A percentile compares a stretch with the other conserved stretches of the same genome.
These are phyloP conservation scores for Tinea pellionella DNA, from an alignment of 2,888 invertebrate genomes.

Conservation along the genomic window DNA sequence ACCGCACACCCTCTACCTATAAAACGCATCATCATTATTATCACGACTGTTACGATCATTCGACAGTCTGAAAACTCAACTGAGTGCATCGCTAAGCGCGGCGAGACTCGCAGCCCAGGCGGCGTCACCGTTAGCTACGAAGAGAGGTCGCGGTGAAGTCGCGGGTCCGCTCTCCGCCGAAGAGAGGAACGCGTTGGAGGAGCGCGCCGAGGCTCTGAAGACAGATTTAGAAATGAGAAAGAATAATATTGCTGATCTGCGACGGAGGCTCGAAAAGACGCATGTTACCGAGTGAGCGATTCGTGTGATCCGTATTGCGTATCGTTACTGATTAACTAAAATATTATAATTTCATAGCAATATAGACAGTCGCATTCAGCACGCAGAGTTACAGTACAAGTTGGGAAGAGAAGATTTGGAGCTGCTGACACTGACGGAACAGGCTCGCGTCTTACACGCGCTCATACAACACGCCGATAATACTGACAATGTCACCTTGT, in stretches of 20 bases:
- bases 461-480: conserved; percentile 75
- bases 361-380: conserved; percentile 89
- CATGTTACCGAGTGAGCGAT: conserved; percentile 87
- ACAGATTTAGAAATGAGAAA: conserved; percentile 83
- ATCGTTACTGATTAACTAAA: no score
- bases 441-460: conserved; percentile 81
- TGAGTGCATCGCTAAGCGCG: conserved; percentile 72
- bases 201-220: conserved; percentile 55
- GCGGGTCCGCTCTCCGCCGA: conserved; percentile 56
- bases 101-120: conserved; percentile 52
- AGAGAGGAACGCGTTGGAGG: conserved; percentile 68
- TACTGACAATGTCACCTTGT: conserved; percentile 64
- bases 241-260: conserved; percentile 83
- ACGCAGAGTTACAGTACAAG: conserved; percentile 91
- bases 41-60: not conserved
- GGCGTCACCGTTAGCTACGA: conserved; percentile 36
- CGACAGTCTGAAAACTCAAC: conserved; percentile 72
- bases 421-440: conserved; percentile 84
- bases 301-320: not conserved
- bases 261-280: conserved; percentile 82
- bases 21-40: conserved; percentile 13
- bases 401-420: conserved; percentile 89
- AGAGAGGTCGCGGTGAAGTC: conserved; percentile 21
- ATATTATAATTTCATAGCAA: no score
- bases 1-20: conserved; percentile 11